A percentile compares a stretch with the other conserved stretches of the same genome.
These are phyloP conservation scores for Caenorhabditis sp. DNA, from an alignment of 2,888 invertebrate species.

Conservation along the genomic window DNA sequence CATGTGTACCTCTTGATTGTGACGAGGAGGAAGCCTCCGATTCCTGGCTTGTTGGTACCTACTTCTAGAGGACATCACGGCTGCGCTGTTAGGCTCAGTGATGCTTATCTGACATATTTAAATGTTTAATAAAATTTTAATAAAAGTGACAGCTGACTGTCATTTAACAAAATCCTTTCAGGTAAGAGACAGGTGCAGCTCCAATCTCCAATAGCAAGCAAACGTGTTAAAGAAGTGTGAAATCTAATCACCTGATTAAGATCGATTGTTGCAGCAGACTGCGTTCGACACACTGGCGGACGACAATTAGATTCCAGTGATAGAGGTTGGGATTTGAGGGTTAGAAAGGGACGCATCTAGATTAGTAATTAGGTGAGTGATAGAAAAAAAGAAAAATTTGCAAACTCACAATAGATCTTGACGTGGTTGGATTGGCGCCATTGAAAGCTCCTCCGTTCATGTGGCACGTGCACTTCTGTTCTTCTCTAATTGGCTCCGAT, in stretches of 20 bases:
- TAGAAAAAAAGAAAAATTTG: not conserved
- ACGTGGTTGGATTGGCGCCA: conserved; percentile 42
- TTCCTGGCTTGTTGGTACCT: conserved; percentile 68
- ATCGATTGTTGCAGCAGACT: conserved; percentile 66
- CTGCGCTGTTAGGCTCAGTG: conserved; percentile 35
- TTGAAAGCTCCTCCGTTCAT: conserved; percentile 51
- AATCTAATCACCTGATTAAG: conserved; percentile 50
- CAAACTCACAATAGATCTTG: conserved; percentile 37
- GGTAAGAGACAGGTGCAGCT: not conserved
- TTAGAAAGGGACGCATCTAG: conserved; percentile 44
- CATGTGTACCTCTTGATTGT: conserved; percentile 42
- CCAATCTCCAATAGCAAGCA: not conserved
- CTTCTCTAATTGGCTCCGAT: conserved; percentile 49
- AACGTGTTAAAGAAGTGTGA: conserved; percentile 9
- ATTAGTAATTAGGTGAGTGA: conserved; percentile 33
- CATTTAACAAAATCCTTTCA: not conserved
- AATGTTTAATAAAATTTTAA: not conserved
- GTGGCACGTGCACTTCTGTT: conserved; percentile 65
- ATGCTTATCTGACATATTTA: conserved; percentile 45
- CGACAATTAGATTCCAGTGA: conserved; percentile 37
- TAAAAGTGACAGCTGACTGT: not conserved
- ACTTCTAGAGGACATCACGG: conserved; percentile 61
- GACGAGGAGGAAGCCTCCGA: conserved; percentile 62
- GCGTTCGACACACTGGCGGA: conserved; percentile 60
- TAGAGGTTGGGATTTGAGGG: conserved; percentile 31